Evolutionary conservation across 1,140 invertebrate species (phyloP).

Genomic region (Bombus polaris): DNA sequence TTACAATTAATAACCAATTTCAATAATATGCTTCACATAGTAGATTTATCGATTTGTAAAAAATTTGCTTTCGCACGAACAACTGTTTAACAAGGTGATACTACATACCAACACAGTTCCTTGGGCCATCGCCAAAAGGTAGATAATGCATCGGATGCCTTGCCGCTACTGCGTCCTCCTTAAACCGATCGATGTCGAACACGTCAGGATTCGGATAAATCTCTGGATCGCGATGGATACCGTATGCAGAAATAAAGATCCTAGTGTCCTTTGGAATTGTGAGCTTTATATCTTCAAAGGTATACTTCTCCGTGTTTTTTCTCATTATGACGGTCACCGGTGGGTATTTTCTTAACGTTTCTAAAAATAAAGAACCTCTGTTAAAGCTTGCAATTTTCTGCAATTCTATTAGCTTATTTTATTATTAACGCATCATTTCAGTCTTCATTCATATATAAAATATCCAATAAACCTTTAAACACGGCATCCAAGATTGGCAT

Average conservation of each 20-base stretch:
- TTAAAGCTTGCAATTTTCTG: background rate
- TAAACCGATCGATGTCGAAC: slow-evolving; percentile 26
- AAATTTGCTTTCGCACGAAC: background rate
- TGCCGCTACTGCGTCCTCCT: background rate
- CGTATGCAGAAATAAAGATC: background rate
- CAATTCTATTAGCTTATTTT: background rate
- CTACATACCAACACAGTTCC: slow-evolving; percentile 46
- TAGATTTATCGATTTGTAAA: no score
- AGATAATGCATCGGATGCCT: slow-evolving; percentile 30
- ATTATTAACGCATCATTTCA: background rate
- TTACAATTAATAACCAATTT: background rate
- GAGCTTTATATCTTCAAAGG: background rate
- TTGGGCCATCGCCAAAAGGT: slow-evolving; percentile 37
- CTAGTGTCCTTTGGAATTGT: slow-evolving; percentile 18
- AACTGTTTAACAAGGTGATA: background rate
- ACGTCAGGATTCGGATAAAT: slow-evolving; percentile 38
- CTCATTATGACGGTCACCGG: background rate
- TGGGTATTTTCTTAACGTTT: slow-evolving; percentile 32
- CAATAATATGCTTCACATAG: no score
- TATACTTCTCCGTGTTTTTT: background rate
- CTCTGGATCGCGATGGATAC: slow-evolving; percentile 20
- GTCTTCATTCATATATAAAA: no score
- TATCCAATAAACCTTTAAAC: slow-evolving; percentile 62
- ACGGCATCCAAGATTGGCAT: slow-evolving; percentile 80
- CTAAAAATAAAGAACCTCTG: background rate